A percentile compares a stretch with the other conserved stretches of the same genome.
These are phyloP conservation scores for Thelaira solivaga DNA, from an alignment of 2,888 invertebrate genomes.

Conservation along the genomic window DNA sequence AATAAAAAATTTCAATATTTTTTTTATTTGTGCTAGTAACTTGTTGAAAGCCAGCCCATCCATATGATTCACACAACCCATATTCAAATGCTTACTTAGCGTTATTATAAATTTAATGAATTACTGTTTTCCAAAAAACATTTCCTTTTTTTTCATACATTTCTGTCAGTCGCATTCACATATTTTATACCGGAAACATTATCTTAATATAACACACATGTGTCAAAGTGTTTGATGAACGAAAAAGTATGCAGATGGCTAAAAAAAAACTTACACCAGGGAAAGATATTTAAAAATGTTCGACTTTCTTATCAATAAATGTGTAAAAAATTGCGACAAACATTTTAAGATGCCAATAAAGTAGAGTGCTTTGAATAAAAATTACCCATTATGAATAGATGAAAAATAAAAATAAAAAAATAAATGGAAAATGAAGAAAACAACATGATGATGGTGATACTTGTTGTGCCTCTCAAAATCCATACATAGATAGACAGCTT, in stretches of 20 bases:
- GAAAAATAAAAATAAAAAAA: background rate
- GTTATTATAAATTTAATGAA: constrained; percentile 61
- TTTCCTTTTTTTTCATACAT: constrained; percentile 19
- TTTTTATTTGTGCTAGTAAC: no score
- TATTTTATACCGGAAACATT: constrained; percentile 59
- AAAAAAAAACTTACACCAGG: constrained; percentile 52
- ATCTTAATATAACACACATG: constrained; percentile 65
- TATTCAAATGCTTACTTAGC: background rate
- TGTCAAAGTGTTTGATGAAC: constrained; percentile 58
- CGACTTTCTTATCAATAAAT: constrained; percentile 49
- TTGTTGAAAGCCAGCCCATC: background rate
- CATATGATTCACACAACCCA: background rate
- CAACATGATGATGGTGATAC: constrained; percentile 19
- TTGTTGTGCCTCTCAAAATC: no score
- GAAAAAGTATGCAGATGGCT: constrained; percentile 23
- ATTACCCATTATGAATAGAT: constrained; percentile 38
- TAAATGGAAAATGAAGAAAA: background rate
- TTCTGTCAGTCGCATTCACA: background rate
- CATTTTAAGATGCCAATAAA: constrained; percentile 60
- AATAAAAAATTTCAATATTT: no score
- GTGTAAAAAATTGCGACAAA: constrained; percentile 50
- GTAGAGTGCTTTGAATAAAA: constrained; percentile 57
- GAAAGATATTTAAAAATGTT: constrained; percentile 46
- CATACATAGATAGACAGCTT: constrained; percentile 10
- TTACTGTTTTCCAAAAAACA: constrained; percentile 49